Base-by-base conservation (phyloP, 2,888 invertebrate species). In the Rotaria socialis region DNA sequence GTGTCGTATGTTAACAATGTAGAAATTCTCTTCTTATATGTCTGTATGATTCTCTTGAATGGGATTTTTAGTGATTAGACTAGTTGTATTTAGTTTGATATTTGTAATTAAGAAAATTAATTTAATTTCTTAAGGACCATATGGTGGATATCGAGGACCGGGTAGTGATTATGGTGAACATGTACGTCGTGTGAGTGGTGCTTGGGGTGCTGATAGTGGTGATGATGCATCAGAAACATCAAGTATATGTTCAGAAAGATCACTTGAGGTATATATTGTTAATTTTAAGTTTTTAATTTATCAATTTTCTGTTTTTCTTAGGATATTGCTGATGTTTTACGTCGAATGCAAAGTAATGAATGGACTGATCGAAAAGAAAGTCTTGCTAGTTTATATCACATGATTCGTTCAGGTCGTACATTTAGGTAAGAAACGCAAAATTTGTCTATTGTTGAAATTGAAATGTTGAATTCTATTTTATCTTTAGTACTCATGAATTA, bases 281-380 rank as follows among this genome's bases (percentile, higher is more conserved):
- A 27, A 47, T 84, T 43, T 75, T 80, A 16, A 52, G 27, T 75
- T 19, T 56, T 19, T 74, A 85, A 60, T 86, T 10, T 43, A 19
- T 55, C 8, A 41, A 4, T 1, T 24, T 0, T 67, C 2, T 27
- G 6, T 85, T 88, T 89, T 89, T 91, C 91, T 47, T 91, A 96
- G 93, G 95, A 95, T 90, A 94, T 95, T 88, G 93, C 93, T 88
- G 95, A 95, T 89, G 96, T 97, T 89, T 94, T 97, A 88, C 94
- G 94, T 67, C 94, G 94, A 89, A 95, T 96, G 91, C 94, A 95
- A 86, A 95, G 95, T 90, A 94, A 95, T 50, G 95, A 95, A 90
- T 96, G 97, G 96, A 94, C 95, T 60, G 97, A 98, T 90, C 92
- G 97, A 87, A 96, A 97, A 91, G 97, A 98, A 89, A 98, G 97